These are phyloP conservation scores for Tragelaphus oryx DNA, from an alignment of 2,797 vertebrate species.

Conservation along the genomic window DNA sequence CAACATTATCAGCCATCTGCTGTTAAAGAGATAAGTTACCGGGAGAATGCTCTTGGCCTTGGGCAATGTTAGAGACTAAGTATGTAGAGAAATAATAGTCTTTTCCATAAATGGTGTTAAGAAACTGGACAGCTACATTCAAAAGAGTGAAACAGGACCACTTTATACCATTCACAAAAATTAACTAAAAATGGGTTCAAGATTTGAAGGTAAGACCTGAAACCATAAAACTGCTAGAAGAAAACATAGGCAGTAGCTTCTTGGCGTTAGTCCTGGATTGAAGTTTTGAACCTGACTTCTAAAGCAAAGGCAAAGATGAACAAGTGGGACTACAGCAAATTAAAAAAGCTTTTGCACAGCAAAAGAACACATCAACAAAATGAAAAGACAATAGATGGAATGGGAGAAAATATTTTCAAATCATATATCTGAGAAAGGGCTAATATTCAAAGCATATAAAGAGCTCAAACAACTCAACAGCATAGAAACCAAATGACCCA, in stretches of 20 bases:
- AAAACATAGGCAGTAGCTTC: background rate
- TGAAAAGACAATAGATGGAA: background rate
- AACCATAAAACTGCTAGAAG: background rate
- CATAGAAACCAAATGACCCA: background rate
- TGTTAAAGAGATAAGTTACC: background rate
- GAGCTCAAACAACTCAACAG: background rate
- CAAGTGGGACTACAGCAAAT: background rate
- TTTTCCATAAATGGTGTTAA: background rate
- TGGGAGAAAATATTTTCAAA: background rate
- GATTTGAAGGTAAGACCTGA: background rate
- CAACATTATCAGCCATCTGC: background rate
- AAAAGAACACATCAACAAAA: background rate
- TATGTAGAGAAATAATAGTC: background rate
- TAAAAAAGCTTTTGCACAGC: background rate
- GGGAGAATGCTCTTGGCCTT: background rate
- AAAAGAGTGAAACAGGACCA: background rate
- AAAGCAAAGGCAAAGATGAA: background rate
- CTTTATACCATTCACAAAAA: background rate
- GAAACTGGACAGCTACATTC: background rate
- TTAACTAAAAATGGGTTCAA: background rate
- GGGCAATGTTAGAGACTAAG: background rate
- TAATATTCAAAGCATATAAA: background rate
- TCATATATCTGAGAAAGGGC: background rate
- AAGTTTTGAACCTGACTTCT: background rate
- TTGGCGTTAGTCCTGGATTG: background rate